phyloP scores from a whole-genome alignment of 2,888 invertebrate genomes.

The Tortricodes alternella region DNA sequence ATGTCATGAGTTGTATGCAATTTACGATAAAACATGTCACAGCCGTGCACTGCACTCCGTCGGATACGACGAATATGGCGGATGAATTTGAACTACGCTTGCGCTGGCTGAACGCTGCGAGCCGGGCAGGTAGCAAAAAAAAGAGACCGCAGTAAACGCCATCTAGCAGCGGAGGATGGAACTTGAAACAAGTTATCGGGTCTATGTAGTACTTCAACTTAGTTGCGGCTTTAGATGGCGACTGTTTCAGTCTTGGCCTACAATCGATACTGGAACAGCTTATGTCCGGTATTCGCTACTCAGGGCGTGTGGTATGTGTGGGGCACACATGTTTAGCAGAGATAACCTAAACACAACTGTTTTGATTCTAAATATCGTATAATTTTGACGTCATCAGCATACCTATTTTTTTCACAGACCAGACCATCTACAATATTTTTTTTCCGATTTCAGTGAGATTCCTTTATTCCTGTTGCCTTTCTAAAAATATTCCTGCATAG shows the following conservation, averaged over 20 bases:
- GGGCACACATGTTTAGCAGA: neutral
- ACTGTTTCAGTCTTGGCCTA: neutral
- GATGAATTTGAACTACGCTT: slow-evolving; percentile 81
- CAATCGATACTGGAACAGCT: neutral
- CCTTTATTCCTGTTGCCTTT: no score
- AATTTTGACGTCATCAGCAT: no score
- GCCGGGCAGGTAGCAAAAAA: slow-evolving; percentile 59
- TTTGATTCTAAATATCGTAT: no score
- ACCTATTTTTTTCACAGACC: no score
- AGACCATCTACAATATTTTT: no score
- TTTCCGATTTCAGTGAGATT: no score
- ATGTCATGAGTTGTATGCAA: slow-evolving; percentile 69
- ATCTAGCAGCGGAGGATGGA: slow-evolving; percentile 31
- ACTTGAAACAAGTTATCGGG: slow-evolving; percentile 5
- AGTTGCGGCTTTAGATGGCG: slow-evolving; percentile 25
- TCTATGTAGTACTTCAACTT: slow-evolving; percentile 17
- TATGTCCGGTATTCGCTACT: neutral
- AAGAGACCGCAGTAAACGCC: slow-evolving; percentile 42
- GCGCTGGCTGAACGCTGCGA: slow-evolving; percentile 57
- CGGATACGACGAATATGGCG: slow-evolving; percentile 83
- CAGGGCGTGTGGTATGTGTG: neutral
- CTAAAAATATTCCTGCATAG: no score
- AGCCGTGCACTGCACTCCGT: slow-evolving; percentile 78
- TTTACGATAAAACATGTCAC: slow-evolving; percentile 80
- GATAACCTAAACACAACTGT: neutral